Conservation (phyloP, 2,888 invertebrate genomes). For the Harmothoe impar region DNA sequence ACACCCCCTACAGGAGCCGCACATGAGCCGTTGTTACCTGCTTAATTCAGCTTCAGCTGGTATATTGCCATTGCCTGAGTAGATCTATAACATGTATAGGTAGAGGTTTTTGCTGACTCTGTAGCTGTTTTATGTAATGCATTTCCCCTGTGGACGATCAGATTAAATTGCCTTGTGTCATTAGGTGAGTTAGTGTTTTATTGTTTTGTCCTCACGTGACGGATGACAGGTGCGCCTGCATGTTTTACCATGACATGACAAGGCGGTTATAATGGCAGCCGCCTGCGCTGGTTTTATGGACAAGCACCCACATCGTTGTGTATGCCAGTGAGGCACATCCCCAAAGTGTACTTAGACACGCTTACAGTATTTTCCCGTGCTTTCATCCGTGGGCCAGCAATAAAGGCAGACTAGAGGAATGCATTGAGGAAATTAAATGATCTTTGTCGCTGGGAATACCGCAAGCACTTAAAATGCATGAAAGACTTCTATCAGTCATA, state of each 20-base stretch:
- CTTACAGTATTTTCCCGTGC: background rate
- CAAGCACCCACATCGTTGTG: background rate
- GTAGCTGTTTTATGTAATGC: too few relatives aligned
- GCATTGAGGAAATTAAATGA: conserved; percentile 37
- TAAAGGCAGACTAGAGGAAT: background rate
- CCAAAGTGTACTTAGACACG: conserved; percentile 5
- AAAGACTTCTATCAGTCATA: conserved; percentile 36
- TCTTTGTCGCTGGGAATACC: background rate
- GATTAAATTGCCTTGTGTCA: too few relatives aligned
- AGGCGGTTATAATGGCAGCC: background rate
- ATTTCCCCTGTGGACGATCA: too few relatives aligned
- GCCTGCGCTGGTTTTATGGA: background rate
- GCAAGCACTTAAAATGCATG: conserved; percentile 46
- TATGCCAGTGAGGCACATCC: too few relatives aligned
- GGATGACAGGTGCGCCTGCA: background rate
- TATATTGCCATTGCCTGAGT: too few relatives aligned
- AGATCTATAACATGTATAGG: too few relatives aligned
- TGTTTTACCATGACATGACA: background rate
- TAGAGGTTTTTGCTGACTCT: too few relatives aligned
- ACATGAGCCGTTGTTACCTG: too few relatives aligned
- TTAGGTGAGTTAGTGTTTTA: too few relatives aligned
- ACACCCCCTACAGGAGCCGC: background rate
- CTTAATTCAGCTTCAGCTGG: too few relatives aligned
- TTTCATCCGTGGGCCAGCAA: background rate
- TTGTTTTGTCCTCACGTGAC: background rate